Evolutionary conservation across 2,113 vertebrate species (phyloP), one percentile per base, ranked within the genome.

Genomic region (Apodemus sylvaticus): DNA sequence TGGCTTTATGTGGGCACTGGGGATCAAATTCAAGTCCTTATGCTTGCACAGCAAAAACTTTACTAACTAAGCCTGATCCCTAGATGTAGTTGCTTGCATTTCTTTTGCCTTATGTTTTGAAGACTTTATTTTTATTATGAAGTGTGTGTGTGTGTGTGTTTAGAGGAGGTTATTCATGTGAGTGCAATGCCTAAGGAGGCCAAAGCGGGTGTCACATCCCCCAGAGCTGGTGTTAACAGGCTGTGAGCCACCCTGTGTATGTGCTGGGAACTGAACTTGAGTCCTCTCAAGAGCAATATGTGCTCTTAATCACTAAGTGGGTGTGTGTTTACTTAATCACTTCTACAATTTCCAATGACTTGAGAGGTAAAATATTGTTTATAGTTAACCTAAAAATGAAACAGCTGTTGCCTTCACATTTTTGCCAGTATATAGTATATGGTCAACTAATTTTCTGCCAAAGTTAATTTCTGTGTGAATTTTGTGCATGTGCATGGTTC

Each of bases 371-470:
- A 87, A 71, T 17, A 98, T 89, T 95, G 89, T 96, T 93, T 74
- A 94, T 91, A 96, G 94, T 98, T 98, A 98, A 97, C 95, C 97
- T 98, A 98, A 98, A 97, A 98, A 97, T 98, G 94, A 98, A 98
- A 97, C 74, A 97, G 87, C 94, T 98, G 89, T 96, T 98, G 89
- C 97, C 91, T 98, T 98, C 96, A 97, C 92, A 79, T 94, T 98
- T 97, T 98, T 98, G 97, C 98, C 98, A 98, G 96, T 97, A 97
- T 95, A 79, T 95, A 98, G 97, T 98, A 97, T 55, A 60, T 60
- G 5, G 14, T 60, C 55, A 82, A 98, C 81, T 94, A 93, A 77
- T 97, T 98, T 98, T 98, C 95, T 97, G 98, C 97, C 98, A 94
- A 94, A 95, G 97, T 97, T 95, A 97, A 90, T 36, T 48, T 70